These are phyloP conservation scores for Trididemnum nubilum DNA, from an alignment of 23 tunicate genomes.

Conservation along the genomic window DNA sequence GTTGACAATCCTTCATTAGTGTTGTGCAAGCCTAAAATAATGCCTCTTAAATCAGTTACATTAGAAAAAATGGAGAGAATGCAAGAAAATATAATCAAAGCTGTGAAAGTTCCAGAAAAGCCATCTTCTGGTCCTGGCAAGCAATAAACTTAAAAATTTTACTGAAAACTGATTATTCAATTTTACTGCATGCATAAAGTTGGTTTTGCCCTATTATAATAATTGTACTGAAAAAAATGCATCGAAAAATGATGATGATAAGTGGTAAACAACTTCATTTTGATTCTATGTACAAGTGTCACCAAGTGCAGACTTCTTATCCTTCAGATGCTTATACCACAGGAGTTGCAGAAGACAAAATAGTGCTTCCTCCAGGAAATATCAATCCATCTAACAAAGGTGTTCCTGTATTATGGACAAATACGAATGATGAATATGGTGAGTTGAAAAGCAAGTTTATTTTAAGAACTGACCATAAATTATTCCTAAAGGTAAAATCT, in stretches of 20 bases:
- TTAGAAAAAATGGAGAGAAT: constrained; percentile 90
- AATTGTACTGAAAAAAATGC: too few species aligned
- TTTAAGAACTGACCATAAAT: too few species aligned
- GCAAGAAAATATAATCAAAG: constrained; percentile 70
- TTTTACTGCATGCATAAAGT: too few species aligned
- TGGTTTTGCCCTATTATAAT: too few species aligned
- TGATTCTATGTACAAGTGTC: not conserved
- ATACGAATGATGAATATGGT: too few species aligned
- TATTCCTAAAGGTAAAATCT: too few species aligned
- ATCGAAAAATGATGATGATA: not conserved
- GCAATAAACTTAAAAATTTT: too few species aligned
- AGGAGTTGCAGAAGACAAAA: not conserved
- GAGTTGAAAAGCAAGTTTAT: too few species aligned
- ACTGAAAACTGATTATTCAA: too few species aligned
- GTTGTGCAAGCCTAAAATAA: constrained; percentile 89
- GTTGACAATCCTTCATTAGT: constrained; percentile 84
- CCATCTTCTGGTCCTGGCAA: too few species aligned
- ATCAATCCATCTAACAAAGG: not conserved
- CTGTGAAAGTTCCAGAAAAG: constrained; percentile 52
- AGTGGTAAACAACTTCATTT: not conserved
- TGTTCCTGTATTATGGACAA: constrained; percentile 13
- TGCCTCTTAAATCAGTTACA: constrained; percentile 90
- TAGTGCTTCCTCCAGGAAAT: not conserved
- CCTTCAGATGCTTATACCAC: too few species aligned
- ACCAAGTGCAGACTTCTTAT: too few species aligned